Evolutionary conservation across 1,140 invertebrate genomes (phyloP), one percentile per base, ranked within the genome.

Genomic region (Elymnias hypermnestra): DNA sequence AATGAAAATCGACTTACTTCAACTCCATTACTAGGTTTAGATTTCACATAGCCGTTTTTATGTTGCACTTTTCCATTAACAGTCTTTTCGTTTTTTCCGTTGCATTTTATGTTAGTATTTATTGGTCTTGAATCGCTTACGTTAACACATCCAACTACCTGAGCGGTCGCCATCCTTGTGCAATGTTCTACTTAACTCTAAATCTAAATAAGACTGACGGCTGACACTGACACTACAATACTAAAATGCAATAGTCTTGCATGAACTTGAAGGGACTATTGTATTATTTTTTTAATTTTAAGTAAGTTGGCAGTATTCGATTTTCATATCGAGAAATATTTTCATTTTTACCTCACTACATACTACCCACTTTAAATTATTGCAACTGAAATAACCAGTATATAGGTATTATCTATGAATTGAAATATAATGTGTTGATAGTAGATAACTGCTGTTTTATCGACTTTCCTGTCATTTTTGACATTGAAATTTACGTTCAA

Each of bases 91-190:
- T 64, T 47, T 17, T 57, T 67, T 17, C 38, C 54, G 35, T 66
- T 65, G 48, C 28, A 64, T 61, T 70, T 37, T 37, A 56, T 10
- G 5, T 42, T 10, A 33, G 56, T 62, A 22, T 35, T 39, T 8
- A 22, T 23, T 8, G 29, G 31, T 33, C 49, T 48, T 42, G 42
- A 40, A 37, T 63, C 38, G 39, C 40, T 60, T 5, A 39, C 31
- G 31, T 50, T 25, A 18, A 51, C 58, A 63, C 55, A 40, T 55
- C 65, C 58, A 40, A 50, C 55, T 29, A 25, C 53, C 36, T 57
- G 42, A 29, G 46, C 45, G 36, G 53, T 56, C 63, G 67, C 69
- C 75, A 79, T 79, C 58, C 61, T 76, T 64, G 36, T 57, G 49
- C 22, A 31, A 17, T 8, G 5, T 7, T 33, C 18, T 33, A 9